These are phyloP conservation scores for Pseudonaja textilis DNA, from an alignment of 2,113 vertebrate genomes.

Conservation along the genomic window DNA sequence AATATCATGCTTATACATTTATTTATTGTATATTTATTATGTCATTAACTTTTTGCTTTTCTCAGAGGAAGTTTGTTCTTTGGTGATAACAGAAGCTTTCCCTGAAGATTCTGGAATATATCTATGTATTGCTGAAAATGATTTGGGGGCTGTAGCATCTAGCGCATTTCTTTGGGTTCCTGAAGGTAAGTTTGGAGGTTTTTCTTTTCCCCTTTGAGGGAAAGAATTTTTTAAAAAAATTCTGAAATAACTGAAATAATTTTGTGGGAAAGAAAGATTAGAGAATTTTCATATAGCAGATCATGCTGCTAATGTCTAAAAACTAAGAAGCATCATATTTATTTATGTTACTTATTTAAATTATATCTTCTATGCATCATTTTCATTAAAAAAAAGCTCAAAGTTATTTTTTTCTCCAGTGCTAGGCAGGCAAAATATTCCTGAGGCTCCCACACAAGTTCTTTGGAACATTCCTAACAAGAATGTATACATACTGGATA, in stretches of 20 bases:
- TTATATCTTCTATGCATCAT: not conserved
- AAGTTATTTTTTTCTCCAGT: not conserved
- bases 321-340: not conserved
- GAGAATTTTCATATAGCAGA: too few relatives aligned
- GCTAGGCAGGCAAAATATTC: not conserved
- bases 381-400: not conserved
- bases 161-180: slow-evolving; percentile 78
- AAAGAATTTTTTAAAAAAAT: not conserved
- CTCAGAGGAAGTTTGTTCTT: slow-evolving; percentile 86
- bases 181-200: slow-evolving; percentile 66
- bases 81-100: slow-evolving; percentile 87
- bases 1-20: not conserved
- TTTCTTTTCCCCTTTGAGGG: not conserved
- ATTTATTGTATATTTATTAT: not conserved
- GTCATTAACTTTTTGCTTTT: slow-evolving; percentile 31
- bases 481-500: not conserved
- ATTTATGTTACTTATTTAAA: not conserved
- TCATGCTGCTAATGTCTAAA: not conserved
- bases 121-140: slow-evolving; percentile 83
- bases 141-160: slow-evolving; percentile 77
- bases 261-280: not conserved
- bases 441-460: not conserved
- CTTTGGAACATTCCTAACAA: not conserved
- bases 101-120: slow-evolving; percentile 87
- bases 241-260: not conserved